Conservation (phyloP, 2,797 vertebrate genomes). For the Spatula versicolor region DNA sequence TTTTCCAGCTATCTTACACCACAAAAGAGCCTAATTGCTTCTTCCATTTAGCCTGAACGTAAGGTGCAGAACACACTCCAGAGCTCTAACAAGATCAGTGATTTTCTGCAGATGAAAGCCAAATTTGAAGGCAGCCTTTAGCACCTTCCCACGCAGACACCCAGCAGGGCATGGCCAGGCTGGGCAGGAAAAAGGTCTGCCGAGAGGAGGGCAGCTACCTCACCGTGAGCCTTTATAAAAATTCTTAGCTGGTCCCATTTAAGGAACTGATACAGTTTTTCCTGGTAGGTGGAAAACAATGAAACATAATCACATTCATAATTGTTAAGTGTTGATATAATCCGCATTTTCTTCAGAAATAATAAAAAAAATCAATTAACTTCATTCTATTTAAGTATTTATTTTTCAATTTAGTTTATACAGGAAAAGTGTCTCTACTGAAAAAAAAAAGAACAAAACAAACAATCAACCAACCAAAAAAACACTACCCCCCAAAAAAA, state of each 20-base stretch:
- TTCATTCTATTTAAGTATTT: not conserved
- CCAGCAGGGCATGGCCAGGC: fast-evolving
- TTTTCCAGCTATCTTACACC: not conserved
- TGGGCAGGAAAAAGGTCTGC: not conserved
- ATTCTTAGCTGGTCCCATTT: not conserved
- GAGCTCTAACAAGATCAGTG: not conserved
- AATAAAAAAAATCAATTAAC: not conserved
- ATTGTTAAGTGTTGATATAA: not conserved
- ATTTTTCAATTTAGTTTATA: not conserved
- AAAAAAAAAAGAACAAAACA: not conserved
- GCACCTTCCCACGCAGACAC: not conserved
- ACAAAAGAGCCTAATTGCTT: not conserved
- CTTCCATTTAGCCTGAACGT: not conserved
- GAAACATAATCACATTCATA: not conserved
- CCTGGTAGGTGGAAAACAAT: not conserved
- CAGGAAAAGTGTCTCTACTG: not conserved
- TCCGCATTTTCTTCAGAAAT: not conserved
- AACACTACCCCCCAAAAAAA: no score
- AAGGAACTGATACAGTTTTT: not conserved
- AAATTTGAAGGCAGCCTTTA: not conserved
- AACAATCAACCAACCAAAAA: no score
- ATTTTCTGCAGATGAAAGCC: not conserved
- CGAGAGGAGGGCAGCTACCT: not conserved
- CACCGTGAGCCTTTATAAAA: not conserved
- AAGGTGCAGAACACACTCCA: not conserved